phyloP scores from a whole-genome alignment of 2,888 invertebrate species.

The Thysanoteuthis rhombus region DNA sequence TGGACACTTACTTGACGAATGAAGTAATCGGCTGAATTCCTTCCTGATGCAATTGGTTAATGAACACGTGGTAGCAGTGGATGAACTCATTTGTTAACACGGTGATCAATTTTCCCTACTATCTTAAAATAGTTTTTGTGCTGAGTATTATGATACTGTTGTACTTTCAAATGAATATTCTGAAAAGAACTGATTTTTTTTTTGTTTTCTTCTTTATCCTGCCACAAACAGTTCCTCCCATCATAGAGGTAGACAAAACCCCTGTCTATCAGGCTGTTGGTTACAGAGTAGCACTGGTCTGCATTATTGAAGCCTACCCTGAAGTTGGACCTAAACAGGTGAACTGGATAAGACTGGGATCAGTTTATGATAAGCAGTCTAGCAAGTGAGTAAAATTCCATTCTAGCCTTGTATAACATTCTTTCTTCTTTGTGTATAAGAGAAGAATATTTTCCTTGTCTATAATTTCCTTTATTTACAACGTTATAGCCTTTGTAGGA shows the following conservation, averaged over 20 bases:
- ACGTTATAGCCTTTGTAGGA: too few relatives aligned
- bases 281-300: conserved; percentile 49
- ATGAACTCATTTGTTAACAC: too few relatives aligned
- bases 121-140: too few relatives aligned
- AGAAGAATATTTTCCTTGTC: neutral
- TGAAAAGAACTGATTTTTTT: neutral
- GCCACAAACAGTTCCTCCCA: conserved; percentile 46
- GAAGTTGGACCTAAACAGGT: conserved; percentile 47
- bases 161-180: too few relatives aligned
- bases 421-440: neutral
- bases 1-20: too few relatives aligned
- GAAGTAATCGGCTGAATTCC: too few relatives aligned
- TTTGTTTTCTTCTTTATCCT: neutral
- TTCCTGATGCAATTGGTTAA: too few relatives aligned
- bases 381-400: conserved; percentile 39
- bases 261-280: conserved; percentile 50
- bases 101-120: too few relatives aligned
- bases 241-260: conserved; percentile 37
- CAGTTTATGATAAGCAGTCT: conserved; percentile 35
- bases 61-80: too few relatives aligned
- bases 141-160: too few relatives aligned
- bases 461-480: too few relatives aligned
- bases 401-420: neutral
- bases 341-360: conserved; percentile 49
- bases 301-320: conserved; percentile 55